These are phyloP conservation scores for Chymomyza caudatula DNA, from an alignment of 2,888 invertebrate species.

Conservation along the genomic window DNA sequence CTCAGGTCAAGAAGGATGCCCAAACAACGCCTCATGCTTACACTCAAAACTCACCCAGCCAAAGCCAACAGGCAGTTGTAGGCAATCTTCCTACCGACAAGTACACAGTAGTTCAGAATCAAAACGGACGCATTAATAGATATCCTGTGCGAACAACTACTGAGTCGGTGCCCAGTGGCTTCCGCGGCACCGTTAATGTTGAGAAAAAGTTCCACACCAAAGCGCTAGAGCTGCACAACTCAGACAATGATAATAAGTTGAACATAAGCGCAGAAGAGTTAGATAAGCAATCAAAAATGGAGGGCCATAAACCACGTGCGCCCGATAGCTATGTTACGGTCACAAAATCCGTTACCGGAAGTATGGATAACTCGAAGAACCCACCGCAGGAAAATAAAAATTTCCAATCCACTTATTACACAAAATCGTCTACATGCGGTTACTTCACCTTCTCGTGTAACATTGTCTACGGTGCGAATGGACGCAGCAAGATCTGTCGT, in stretches of 20 bases:
- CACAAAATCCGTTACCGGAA: conserved; percentile 88
- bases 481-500: conserved; percentile 88
- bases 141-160: conserved; percentile 68
- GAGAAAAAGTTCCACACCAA: conserved; percentile 77
- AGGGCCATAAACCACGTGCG: conserved; percentile 68
- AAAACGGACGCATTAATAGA: conserved; percentile 73
- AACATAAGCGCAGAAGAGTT: conserved; percentile 63
- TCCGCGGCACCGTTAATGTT: conserved; percentile 77
- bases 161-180: conserved; percentile 76
- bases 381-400: conserved; percentile 83
- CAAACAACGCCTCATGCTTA: conserved; percentile 47
- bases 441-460: conserved; percentile 92
- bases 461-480: conserved; percentile 86
- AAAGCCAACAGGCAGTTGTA: conserved; percentile 72
- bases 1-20: conserved; percentile 26
- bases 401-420: conserved; percentile 88
- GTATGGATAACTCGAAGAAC: conserved; percentile 82
- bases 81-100: conserved; percentile 55
- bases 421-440: conserved; percentile 91
- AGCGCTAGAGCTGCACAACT: conserved; percentile 67
- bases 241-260: conserved; percentile 56
- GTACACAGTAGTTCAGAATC: conserved; percentile 74
- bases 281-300: conserved; percentile 21
- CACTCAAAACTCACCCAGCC: conserved; percentile 70
- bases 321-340: conserved; percentile 86